Evolutionary conservation across 2,888 invertebrate species (phyloP), one percentile per base, ranked within the genome.

Genomic region (Platypus cylindrus): DNA sequence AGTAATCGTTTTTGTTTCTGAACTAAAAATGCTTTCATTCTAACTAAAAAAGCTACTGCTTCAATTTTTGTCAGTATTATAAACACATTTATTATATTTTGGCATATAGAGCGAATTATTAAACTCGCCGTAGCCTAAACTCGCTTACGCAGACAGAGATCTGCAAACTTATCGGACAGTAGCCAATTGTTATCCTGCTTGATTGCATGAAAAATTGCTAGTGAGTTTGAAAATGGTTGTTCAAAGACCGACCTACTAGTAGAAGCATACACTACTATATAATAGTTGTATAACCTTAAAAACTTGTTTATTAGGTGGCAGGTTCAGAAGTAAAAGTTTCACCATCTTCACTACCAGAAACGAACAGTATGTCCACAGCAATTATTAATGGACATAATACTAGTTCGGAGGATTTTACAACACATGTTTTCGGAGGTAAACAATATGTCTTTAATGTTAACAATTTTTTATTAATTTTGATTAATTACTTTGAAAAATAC

Each of bases 351-450:
- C 44, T 45, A 11, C 18, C 28, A 3, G 38, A 36, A 22, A 32
- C 13, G 20, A 20, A 33, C 28, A 46, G 47, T 25, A 53, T 53
- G 52, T 48, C 54, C 15, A 52, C 51, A n/a, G 45, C 49, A 3
- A 48, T 51, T 18, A 49, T 48, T 15, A 52, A 54, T 41, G 44
- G 41, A 5, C 24, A 39, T 15, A 49, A 46, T 25, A 41, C 45
- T 14, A 50, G 46, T 30, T 35, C 48, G 5, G 51, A 52, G 40
- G 52, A 54, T 31, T 54, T 52, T 29, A 51, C 52, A 8, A 53
- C 48, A 26, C 54, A 54, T 41, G 51, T 54, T 5, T 54, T 54
- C 41, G 54, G 54, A 36, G 54, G 54, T 53, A 44, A 45, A 43
- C 36, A 31, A 22, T 24, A 14, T 20, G 7, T 20, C 11, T 25